Base-by-base conservation (phyloP, 2,797 vertebrate genomes). In the Sebastes nivosus region DNA sequence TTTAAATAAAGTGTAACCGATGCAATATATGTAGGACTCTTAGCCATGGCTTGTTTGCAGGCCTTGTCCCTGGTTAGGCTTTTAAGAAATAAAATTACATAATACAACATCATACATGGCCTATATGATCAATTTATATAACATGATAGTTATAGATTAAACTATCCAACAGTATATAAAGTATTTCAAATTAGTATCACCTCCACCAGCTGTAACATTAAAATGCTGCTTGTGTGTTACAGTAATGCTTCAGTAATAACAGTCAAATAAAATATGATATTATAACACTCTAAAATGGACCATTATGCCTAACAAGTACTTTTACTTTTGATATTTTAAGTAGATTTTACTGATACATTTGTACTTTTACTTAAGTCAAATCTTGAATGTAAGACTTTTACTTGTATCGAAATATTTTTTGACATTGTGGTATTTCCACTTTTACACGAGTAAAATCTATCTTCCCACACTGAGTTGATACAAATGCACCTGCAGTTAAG, bases 121-220 rank as follows among this genome's bases (percentile, higher is more conserved):
- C 2, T 42, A 42, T 16, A 42, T 42, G 38, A 42, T 42, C 38
- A 42, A 42, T 42, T 42, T 42, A 42, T 42, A 42, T 42, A 16
- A 42, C 38, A 3, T 42, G 0, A 1, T 42, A 42, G 38, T 42
- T 42, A 42, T 6, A 42, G 38, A 42, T 3, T 16, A 3, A 42
- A 42, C 38, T 42, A 16, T 42, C 1, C 38, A 42, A 42, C 14
- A 16, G 14, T 42, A 3, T 42, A 42, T 42, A 42, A 42, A 42
- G 14, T 42, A 42, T 0, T 42, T 42, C 0, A 42, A 42, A 42
- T 42, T 42, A 16, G 38, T 0, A 42, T 42, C 38, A 57, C 1
- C 8, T 55, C 13, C 13, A 55, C 30, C 22, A 57, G 30, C 67
- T 70, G 30, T 36, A 69, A 2, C 14, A 69, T 69, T 24, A 18